Evolutionary conservation across 1,140 invertebrate species (phyloP), one percentile per base, ranked within the genome.

Genomic region (Scaptomyza pallida): DNA sequence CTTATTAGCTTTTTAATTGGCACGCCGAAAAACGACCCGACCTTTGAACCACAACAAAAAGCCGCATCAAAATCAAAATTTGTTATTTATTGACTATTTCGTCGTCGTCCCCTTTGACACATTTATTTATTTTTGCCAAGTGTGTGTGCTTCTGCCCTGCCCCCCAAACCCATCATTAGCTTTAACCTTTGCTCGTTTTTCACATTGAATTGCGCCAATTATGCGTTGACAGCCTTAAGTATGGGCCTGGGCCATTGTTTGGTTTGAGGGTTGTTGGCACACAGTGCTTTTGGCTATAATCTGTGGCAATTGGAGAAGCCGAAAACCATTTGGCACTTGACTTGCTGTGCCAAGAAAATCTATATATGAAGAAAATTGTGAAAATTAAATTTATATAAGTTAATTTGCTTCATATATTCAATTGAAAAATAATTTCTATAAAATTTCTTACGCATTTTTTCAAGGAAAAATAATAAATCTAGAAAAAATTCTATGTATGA

Each of bases 141-240:
- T 45, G 51, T 16, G 55, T 33, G 64, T 21, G n/a, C 16, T 16
- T 54, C 43, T 6, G 16, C 2, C 30, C 17, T n/a, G n/a, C n/a
- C 30, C n/a, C 47, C 16, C 12, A 5, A 41, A 1, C 2, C 26
- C 16, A 3, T 23, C 60, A 19, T 30, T 43, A 37, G 23, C 60
- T 12, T 43, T 50, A 45, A 73, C 45, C 78, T 78, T 57, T 16
- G 41, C 73, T 70, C 69, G 78, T 81, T 81, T 81, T 78, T 82
- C 78, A 82, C 41, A 74, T 69, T 76, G 80, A 83, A 85, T 83
- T 69, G 83, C 68, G 67, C 68, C 80, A 83, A 83, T 83, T 83
- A 83, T 85, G 77, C 64, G 76, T 61, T 78, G 80, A 83, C 79
- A 83, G 75, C 71, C 72, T 72, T 75, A 72, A 72, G 72, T 72